Conservation (phyloP, 2,888 invertebrate genomes). For the Lomographa bimaculata region DNA sequence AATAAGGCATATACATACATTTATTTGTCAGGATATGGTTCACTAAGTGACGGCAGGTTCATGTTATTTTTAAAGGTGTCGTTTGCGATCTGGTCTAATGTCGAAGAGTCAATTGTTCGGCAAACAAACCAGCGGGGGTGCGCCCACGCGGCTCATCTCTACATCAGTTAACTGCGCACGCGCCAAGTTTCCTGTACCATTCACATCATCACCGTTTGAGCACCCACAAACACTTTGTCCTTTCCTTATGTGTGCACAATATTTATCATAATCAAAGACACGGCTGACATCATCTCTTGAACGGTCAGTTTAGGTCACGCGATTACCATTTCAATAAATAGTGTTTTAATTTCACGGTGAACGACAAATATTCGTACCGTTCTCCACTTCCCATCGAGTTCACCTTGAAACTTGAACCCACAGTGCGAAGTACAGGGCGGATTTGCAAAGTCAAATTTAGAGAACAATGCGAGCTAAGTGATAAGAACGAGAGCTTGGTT, state of each 20-base stretch:
- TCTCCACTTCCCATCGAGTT: constrained; percentile 9
- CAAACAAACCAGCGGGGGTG: constrained; percentile 68
- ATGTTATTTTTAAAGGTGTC: constrained; percentile 26
- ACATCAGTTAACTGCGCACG: constrained; percentile 75
- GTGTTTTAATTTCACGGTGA: constrained; percentile 20
- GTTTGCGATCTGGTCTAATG: constrained; percentile 40
- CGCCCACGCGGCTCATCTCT: constrained; percentile 76
- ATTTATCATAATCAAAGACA: constrained; percentile 48
- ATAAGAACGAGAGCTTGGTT: constrained; percentile 47
- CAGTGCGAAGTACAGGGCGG: constrained; percentile 5
- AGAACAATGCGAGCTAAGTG: constrained; percentile 44
- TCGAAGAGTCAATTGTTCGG: constrained; percentile 61
- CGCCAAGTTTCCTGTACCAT: constrained; percentile 72
- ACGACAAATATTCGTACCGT: constrained; percentile 8
- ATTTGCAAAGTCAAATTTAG: constrained; percentile 23
- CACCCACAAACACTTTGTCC: constrained; percentile 58
- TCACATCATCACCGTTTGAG: constrained; percentile 58
- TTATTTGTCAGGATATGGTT: too few species aligned
- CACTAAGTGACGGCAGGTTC: too few species aligned
- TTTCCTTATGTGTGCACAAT: constrained; percentile 51
- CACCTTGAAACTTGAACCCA: constrained; percentile 19
- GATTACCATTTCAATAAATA: constrained; percentile 28
- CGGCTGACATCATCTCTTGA: constrained; percentile 49
- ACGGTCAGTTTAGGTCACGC: constrained; percentile 33
- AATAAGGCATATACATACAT: too few species aligned